Evolutionary conservation across 2,888 invertebrate species (phyloP), one percentile per base, ranked within the genome.

Genomic region (Tortricodes alternella): DNA sequence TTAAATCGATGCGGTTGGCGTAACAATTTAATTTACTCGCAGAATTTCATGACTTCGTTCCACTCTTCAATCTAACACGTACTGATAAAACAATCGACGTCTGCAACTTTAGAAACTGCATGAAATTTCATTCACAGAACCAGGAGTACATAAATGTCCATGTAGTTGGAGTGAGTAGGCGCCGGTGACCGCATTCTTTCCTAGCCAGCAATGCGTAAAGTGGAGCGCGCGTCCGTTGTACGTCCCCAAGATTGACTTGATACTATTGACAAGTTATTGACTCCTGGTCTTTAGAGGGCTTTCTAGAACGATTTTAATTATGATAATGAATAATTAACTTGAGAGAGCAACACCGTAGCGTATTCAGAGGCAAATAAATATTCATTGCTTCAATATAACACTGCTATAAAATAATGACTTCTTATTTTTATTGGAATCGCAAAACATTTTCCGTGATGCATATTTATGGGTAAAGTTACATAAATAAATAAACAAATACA

Each of bases 151-250:
- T 72, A 63, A 66, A 49, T 38, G 46, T 24, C 41, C 62, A 61
- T 63, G 65, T 68, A 65, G 71, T 71, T 63, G 70, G 61, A 68
- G 57, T 62, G 62, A 56, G 67, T 73, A 73, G 75, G 74, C 80
- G 78, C 71, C 70, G 75, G 60, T 82, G 87, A 74, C 89, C 87
- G 88, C 89, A 89, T 89, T 89, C 85, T 78, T 80, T 65, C 69
- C 62, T 64, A 71, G 74, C 67, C 74, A 76, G 60, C 73, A 68
- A 71, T 65, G 67, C 73, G 71, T 73, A 79, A 89, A 85, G 80
- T 88, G 62, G 87, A 81, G 71, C 88, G 75, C 64, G 72, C 80
- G 77, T 87, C 85, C 87, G 86, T 68, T 74, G 64, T 61, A 63
- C 68, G 70, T 70, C 75, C 73, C 70, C 69, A 70, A 76, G 74